phyloP scores from a whole-genome alignment of 2,113 vertebrate genomes.

The Neotoma lepida region DNA sequence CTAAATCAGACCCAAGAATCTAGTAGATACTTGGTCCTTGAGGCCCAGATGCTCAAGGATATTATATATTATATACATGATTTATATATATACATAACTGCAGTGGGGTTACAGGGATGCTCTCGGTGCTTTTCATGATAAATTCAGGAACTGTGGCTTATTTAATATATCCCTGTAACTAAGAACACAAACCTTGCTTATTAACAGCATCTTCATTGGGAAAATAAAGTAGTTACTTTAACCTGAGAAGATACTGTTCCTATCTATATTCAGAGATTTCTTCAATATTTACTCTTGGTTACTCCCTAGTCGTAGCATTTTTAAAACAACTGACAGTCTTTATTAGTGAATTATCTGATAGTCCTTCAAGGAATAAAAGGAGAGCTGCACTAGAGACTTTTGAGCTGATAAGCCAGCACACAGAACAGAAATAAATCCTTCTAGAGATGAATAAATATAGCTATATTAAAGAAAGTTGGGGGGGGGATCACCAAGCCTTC shows the following conservation, averaged over 20 bases:
- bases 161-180: background rate
- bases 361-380: slow-evolving; percentile 33
- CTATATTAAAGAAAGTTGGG: background rate
- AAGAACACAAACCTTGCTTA: background rate
- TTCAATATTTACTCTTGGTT: slow-evolving; percentile 60
- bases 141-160: background rate
- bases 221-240: slow-evolving; percentile 7
- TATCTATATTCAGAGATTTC: background rate
- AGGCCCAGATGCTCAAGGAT: background rate
- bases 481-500: background rate
- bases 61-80: background rate
- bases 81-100: background rate
- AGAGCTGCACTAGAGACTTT: background rate
- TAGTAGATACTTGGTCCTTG: background rate
- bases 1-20: background rate
- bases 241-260: background rate
- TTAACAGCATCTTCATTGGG: background rate
- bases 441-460: slow-evolving; percentile 17
- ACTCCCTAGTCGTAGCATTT: slow-evolving; percentile 45
- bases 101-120: background rate
- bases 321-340: slow-evolving; percentile 3
- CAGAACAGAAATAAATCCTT: slow-evolving; percentile 17
- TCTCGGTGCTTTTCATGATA: background rate
- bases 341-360: slow-evolving; percentile 45
- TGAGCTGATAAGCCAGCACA: background rate